Conservation (phyloP, 2,113 vertebrate species). For the Hylia prasina region DNA sequence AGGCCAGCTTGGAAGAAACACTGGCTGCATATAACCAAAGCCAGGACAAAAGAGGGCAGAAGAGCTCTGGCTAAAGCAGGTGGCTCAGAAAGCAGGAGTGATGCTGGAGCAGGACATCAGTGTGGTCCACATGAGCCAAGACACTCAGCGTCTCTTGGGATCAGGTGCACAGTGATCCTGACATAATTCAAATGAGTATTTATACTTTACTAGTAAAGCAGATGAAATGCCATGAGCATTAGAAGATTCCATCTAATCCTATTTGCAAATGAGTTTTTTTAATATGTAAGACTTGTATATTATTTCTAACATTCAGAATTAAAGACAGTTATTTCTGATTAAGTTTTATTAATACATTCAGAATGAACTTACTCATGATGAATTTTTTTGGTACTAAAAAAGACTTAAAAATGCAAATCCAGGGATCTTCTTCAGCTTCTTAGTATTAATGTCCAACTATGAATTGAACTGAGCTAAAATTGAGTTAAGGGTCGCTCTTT, state of each 20-base stretch:
- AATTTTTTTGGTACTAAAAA: background rate
- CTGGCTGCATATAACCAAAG: background rate
- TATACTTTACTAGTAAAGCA: background rate
- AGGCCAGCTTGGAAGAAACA: background rate
- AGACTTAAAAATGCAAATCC: conserved; percentile 29
- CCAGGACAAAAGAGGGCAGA: background rate
- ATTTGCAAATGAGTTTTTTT: background rate
- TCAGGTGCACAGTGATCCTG: background rate
- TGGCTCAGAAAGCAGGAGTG: background rate
- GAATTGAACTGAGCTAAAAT: background rate
- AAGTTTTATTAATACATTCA: background rate
- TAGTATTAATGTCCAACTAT: background rate
- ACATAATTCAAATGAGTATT: background rate
- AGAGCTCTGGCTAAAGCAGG: background rate
- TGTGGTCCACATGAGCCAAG: fast-evolving
- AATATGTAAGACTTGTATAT: background rate
- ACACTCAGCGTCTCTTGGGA: background rate
- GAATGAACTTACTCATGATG: background rate
- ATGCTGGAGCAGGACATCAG: fast-evolving
- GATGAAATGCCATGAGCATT: background rate
- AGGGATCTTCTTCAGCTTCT: background rate
- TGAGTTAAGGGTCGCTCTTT: background rate
- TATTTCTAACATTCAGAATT: background rate
- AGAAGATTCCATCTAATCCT: background rate
- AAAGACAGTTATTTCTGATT: background rate